These are phyloP conservation scores for Cossypha dichroa DNA, from an alignment of 2,797 vertebrate genomes.

Conservation along the genomic window DNA sequence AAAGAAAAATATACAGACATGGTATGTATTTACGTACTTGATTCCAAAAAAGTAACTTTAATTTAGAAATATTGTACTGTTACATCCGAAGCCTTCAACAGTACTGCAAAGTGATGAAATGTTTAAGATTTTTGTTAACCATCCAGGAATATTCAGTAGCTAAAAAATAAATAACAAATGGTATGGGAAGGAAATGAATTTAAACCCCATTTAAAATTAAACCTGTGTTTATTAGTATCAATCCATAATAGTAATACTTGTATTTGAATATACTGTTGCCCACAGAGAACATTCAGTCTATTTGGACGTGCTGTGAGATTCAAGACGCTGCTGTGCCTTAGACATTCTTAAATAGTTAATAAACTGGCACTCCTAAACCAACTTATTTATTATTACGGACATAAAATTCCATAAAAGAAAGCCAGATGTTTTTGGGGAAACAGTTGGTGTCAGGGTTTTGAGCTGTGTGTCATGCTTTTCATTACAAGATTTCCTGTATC, in stretches of 20 bases:
- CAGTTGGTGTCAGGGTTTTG: neutral
- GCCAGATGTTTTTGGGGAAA: slow-evolving; percentile 32
- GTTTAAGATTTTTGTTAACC: slow-evolving; percentile 64
- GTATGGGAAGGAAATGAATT: slow-evolving; percentile 64
- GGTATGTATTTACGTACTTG: slow-evolving; percentile 44
- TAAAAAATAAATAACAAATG: slow-evolving; percentile 69
- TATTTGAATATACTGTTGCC: slow-evolving; percentile 40
- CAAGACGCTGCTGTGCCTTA: slow-evolving; percentile 3
- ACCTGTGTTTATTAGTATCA: slow-evolving; percentile 63
- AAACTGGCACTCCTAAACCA: slow-evolving; percentile 23
- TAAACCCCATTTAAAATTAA: slow-evolving; percentile 67
- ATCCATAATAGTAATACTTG: slow-evolving; percentile 30
- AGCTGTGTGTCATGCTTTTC: neutral
- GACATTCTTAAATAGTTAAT: slow-evolving; percentile 26
- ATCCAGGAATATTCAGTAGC: slow-evolving; percentile 64
- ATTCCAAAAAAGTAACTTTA: slow-evolving; percentile 49
- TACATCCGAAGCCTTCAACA: slow-evolving; percentile 11
- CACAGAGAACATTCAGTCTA: neutral
- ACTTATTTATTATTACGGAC: slow-evolving; percentile 26
- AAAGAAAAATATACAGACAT: slow-evolving; percentile 58
- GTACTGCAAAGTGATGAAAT: slow-evolving; percentile 54
- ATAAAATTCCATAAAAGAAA: slow-evolving; percentile 20
- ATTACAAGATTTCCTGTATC: neutral
- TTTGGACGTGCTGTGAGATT: slow-evolving; percentile 6
- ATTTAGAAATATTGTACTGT: slow-evolving; percentile 57